phyloP scores from a whole-genome alignment of 2,888 invertebrate species.

The Muschampia plurimacula region DNA sequence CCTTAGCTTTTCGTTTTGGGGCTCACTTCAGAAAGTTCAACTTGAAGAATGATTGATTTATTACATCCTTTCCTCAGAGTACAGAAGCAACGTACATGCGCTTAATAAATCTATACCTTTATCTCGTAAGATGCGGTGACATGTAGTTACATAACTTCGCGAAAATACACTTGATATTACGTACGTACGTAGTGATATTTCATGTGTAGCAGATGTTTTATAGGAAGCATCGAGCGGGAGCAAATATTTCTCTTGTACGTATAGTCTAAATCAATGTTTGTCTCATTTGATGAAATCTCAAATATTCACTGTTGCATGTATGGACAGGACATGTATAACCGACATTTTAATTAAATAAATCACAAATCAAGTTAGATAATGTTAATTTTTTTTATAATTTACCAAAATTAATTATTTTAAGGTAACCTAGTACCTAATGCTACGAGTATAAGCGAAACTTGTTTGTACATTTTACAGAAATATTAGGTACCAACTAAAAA shows the following conservation, averaged over 20 bases:
- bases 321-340: no score
- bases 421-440: no score
- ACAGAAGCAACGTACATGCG: conserved; percentile 15
- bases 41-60: conserved; percentile 15
- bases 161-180: conserved; percentile 8
- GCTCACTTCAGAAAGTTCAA: neutral
- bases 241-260: neutral
- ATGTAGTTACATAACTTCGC: conserved; percentile 9
- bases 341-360: no score
- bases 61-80: conserved; percentile 1
- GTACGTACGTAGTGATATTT: neutral
- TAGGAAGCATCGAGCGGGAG: neutral
- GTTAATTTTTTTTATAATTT: no score
- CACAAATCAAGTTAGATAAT: no score
- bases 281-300: neutral
- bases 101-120: conserved; percentile 9
- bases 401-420: no score
- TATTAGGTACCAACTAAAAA: no score
- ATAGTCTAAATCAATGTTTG: neutral
- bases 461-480: no score
- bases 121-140: neutral
- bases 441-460: no score
- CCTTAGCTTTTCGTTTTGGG: conserved; percentile 1
- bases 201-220: neutral
- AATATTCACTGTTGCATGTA: neutral